These are phyloP conservation scores for Sinodicranocentrus sp. DNA, from an alignment of 2,888 invertebrate species.

Conservation along the genomic window DNA sequence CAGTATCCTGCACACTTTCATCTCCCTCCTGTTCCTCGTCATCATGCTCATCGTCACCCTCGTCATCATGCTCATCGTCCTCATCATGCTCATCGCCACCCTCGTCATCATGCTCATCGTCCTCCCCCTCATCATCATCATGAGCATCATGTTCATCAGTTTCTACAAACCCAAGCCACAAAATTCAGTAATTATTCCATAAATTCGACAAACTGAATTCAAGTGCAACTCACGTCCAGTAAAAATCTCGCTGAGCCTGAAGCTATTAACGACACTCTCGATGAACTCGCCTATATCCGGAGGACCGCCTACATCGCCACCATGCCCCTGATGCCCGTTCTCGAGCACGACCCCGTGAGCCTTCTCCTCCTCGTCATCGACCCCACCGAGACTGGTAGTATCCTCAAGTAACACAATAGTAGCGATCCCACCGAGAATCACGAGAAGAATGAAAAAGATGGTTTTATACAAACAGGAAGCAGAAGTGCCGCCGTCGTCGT, in stretches of 20 bases:
- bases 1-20: background rate
- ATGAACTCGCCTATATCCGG: constrained; percentile 49
- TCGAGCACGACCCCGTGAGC: background rate
- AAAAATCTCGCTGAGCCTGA: constrained; percentile 39
- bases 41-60: background rate
- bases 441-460: constrained; percentile 37
- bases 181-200: too few species aligned
- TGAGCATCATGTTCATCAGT: constrained; percentile 12
- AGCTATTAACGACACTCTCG: constrained; percentile 47
- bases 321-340: background rate
- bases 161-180: too few species aligned
- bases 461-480: constrained; percentile 42
- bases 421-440: constrained; percentile 49
- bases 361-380: constrained; percentile 11
- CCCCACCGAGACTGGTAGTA: constrained; percentile 2
- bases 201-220: too few species aligned
- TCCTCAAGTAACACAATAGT: constrained; percentile 50
- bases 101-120: background rate
- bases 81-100: background rate
- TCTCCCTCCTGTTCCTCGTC: background rate
- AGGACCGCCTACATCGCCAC: background rate
- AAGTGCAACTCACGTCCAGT: constrained; percentile 35
- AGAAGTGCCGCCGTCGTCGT: background rate
- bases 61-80: background rate
- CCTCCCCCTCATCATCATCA: too few species aligned